Evolutionary conservation across 2,797 vertebrate genomes (phyloP).

Genomic region (Ataeniobius toweri): DNA sequence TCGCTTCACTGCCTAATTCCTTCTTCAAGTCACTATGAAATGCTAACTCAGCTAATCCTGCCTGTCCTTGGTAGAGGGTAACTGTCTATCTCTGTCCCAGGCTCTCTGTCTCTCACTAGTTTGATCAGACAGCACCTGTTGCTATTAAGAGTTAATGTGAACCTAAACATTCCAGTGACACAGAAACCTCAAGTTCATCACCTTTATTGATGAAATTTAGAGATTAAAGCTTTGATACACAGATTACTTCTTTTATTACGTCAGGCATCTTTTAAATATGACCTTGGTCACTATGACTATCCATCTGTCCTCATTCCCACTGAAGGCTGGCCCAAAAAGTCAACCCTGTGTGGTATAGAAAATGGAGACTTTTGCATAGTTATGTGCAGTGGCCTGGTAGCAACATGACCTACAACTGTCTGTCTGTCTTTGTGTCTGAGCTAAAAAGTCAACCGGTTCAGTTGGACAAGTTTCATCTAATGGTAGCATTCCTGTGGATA

Average conservation of each 20-base stretch:
- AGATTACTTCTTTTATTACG: constrained; percentile 17
- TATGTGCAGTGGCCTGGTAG: constrained; percentile 59
- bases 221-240: constrained; percentile 13
- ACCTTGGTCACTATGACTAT: constrained; percentile 33
- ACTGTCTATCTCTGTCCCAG: constrained; percentile 33
- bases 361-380: constrained; percentile 60
- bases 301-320: constrained; percentile 49
- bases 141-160: constrained; percentile 8
- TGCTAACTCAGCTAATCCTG: constrained; percentile 64
- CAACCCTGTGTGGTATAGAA: constrained; percentile 57
- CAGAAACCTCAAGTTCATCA: not conserved
- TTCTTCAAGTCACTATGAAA: constrained; percentile 46
- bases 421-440: constrained; percentile 25
- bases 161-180: not conserved
- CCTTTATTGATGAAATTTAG: constrained; percentile 10
- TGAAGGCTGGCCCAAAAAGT: not conserved
- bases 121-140: constrained; percentile 13
- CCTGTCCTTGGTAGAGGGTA: constrained; percentile 55
- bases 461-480: constrained; percentile 36
- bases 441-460: constrained; percentile 33
- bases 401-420: constrained; percentile 55
- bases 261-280: constrained; percentile 37
- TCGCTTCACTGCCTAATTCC: constrained; percentile 48
- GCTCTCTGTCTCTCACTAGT: constrained; percentile 3
- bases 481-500: constrained; percentile 21